Conservation (phyloP, 2,888 invertebrate species). For the Standfussiana lucernea region DNA sequence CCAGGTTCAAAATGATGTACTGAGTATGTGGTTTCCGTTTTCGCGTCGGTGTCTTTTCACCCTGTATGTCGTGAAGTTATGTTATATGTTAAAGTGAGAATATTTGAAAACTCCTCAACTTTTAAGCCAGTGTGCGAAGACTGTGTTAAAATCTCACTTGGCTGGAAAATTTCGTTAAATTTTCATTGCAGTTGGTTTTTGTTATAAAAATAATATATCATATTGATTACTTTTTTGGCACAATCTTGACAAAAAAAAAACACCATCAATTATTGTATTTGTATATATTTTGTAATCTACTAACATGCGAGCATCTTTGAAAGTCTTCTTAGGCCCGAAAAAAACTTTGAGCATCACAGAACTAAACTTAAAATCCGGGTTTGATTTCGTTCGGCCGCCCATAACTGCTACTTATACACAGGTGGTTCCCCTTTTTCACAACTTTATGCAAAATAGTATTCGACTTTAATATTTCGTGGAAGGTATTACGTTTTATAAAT, state of each 20-base stretch:
- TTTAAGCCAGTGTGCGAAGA: background rate
- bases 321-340: accelerated
- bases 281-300: too few relatives aligned
- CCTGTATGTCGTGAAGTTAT: too few relatives aligned
- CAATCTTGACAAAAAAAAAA: too few relatives aligned
- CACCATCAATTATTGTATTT: too few relatives aligned
- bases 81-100: too few relatives aligned
- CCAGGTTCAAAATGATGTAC: too few relatives aligned
- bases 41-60: too few relatives aligned
- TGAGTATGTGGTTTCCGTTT: too few relatives aligned
- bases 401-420: conserved; percentile 74
- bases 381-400: conserved; percentile 74
- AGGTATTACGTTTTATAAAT: conserved; percentile 74
- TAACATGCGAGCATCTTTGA: background rate
- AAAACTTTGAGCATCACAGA: conserved; percentile 37
- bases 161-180: background rate
- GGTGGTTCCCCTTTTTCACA: conserved; percentile 78
- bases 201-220: background rate
- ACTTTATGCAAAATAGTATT: conserved; percentile 79
- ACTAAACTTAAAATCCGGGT: conserved; percentile 72
- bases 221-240: background rate
- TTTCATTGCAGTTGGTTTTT: background rate
- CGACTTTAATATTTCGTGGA: conserved; percentile 74
- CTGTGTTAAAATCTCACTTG: background rate
- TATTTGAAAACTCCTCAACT: background rate